Conservation (phyloP, 2,888 invertebrate species). For the Agrilus biguttatus region DNA sequence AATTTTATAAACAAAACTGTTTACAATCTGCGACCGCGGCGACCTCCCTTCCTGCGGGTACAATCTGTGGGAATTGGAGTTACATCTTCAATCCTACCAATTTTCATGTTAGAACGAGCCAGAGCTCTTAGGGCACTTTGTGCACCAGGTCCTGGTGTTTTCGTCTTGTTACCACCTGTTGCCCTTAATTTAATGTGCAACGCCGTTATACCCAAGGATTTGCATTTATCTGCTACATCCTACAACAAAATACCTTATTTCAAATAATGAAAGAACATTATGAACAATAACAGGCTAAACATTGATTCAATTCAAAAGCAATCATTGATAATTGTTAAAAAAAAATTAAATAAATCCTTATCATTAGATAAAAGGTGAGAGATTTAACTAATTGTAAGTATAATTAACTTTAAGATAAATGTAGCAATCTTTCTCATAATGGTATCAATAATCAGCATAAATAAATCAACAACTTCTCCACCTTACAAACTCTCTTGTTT, state of each 20-base stretch:
- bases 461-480: no score
- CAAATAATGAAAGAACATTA: neutral
- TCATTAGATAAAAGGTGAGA: no score
- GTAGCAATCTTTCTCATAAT: no score
- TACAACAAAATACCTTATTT: slow-evolving; percentile 27
- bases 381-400: no score
- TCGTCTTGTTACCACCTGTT: slow-evolving; percentile 97
- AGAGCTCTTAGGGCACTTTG: slow-evolving; percentile 95
- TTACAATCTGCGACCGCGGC: slow-evolving; percentile 98
- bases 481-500: no score
- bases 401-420: no score
- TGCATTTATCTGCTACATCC: slow-evolving; percentile 99
- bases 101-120: slow-evolving; percentile 98
- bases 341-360: no score
- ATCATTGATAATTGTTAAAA: no score
- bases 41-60: slow-evolving; percentile 98
- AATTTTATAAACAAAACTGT: slow-evolving; percentile 11
- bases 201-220: slow-evolving; percentile 91
- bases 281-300: no score
- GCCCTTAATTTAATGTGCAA: slow-evolving; percentile 96
- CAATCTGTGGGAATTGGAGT: slow-evolving; percentile 99
- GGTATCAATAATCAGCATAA: no score
- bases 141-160: slow-evolving; percentile 97
- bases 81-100: slow-evolving; percentile 98
- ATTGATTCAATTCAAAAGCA: no score